These are phyloP conservation scores for Oncorhynchus masou DNA, from an alignment of 2,113 vertebrate genomes.

Conservation along the genomic window DNA sequence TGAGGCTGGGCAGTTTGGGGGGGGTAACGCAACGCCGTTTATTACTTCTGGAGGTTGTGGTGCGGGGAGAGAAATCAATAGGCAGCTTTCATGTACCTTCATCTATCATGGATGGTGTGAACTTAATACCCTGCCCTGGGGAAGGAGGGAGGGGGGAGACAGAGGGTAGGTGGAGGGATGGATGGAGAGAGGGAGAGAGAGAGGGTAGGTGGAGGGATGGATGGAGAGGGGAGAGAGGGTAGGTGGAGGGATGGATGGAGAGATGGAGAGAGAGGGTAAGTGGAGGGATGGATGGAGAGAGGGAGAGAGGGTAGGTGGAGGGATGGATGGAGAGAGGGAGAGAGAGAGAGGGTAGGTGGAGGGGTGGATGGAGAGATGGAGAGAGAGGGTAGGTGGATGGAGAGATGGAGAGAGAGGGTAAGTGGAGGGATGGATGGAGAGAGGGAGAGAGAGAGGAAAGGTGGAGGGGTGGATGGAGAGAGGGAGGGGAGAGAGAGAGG, in stretches of 20 bases:
- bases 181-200: neutral
- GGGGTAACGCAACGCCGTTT: conserved; percentile 53
- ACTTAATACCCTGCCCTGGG: conserved; percentile 56
- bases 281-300: too few species aligned
- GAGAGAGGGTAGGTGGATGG: too few species aligned
- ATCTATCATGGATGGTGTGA: conserved; percentile 67
- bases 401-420: too few species aligned
- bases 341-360: too few species aligned
- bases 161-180: conserved; percentile 31
- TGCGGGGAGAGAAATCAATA: conserved; percentile 66
- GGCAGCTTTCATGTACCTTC: conserved; percentile 55
- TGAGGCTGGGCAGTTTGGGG: conserved; percentile 29
- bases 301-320: too few species aligned
- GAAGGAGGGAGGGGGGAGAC: conserved; percentile 28
- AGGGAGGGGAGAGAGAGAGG: too few species aligned
- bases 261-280: too few species aligned
- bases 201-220: conserved; percentile 2
- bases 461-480: neutral
- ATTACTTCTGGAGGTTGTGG: conserved; percentile 62
- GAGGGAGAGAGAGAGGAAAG: too few species aligned
- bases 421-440: too few species aligned
- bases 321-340: too few species aligned
- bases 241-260: too few species aligned
- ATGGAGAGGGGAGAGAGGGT: neutral
- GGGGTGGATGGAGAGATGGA: too few species aligned